phyloP scores from a whole-genome alignment of 2,797 vertebrate genomes.

The Hemibagrus guttatus region DNA sequence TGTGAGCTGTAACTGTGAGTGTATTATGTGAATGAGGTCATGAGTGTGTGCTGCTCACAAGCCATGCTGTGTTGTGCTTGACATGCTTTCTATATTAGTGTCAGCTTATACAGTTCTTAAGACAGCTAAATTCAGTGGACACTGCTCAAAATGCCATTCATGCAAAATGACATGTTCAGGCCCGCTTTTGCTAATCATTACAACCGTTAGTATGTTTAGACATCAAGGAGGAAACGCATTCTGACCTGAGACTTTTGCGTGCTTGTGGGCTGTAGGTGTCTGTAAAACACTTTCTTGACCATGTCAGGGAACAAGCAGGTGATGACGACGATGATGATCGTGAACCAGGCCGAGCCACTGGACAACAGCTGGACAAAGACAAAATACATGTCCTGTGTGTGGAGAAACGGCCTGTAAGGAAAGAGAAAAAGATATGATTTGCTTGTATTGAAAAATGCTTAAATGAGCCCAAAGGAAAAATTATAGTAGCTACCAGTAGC shows the following conservation, averaged over 20 bases:
- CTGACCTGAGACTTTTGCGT: slow-evolving; percentile 96
- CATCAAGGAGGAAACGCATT: not conserved
- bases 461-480: too few species aligned
- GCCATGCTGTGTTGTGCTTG: slow-evolving; percentile 45
- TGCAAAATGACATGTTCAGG: slow-evolving; percentile 4
- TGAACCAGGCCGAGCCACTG: slow-evolving; percentile 95
- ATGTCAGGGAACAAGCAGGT: slow-evolving; percentile 91
- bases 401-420: slow-evolving; percentile 89
- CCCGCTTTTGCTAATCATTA: not conserved
- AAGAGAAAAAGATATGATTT: not conserved
- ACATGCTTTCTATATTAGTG: slow-evolving; percentile 41
- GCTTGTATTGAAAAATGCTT: not conserved
- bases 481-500: not conserved
- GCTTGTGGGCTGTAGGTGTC: slow-evolving; percentile 89
- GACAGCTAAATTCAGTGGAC: not conserved
- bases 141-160: not conserved
- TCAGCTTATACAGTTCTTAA: not conserved
- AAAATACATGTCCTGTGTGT: slow-evolving; percentile 97
- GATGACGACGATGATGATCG: slow-evolving; percentile 91
- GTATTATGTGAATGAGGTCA: slow-evolving; percentile 16
- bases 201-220: not conserved
- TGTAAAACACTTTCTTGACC: slow-evolving; percentile 92
- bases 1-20: slow-evolving; percentile 20
- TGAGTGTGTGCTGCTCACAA: slow-evolving; percentile 17
- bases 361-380: slow-evolving; percentile 95